Percentiles rank a stretch among this genome's conserved stretches.
phyloP scores from a whole-genome alignment of 2,113 vertebrate genomes.

The Herpetotheres cachinnans region DNA sequence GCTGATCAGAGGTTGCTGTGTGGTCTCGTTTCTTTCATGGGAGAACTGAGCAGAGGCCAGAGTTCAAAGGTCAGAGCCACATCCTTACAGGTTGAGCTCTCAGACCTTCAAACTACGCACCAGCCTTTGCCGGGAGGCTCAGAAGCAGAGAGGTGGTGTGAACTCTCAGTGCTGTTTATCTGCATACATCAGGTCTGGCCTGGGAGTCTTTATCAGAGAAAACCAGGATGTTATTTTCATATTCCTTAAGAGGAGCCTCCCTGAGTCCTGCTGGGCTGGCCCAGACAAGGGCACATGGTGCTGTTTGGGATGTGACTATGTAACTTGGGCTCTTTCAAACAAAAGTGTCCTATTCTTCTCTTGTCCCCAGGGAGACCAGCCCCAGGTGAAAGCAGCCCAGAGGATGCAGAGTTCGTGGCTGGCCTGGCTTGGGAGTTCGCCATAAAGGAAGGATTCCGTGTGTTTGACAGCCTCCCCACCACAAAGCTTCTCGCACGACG shows the following conservation, averaged over 20 bases:
- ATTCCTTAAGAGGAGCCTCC: background rate
- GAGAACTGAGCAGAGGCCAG: background rate
- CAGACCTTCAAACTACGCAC: background rate
- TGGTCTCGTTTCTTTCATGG: background rate
- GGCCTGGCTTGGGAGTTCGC: constrained; percentile 84
- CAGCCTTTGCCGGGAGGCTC: background rate
- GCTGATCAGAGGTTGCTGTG: background rate
- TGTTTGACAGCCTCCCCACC: constrained; percentile 72
- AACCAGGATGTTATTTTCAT: background rate
- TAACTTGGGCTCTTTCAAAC: background rate
- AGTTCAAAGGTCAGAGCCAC: background rate
- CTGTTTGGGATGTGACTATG: background rate
- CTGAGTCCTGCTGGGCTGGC: background rate
- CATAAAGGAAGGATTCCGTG: constrained; percentile 82
- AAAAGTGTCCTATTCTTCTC: background rate
- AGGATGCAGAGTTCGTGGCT: constrained; percentile 66
- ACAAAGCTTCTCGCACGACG: background rate
- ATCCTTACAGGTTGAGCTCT: constrained; percentile 59
- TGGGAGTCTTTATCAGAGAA: background rate
- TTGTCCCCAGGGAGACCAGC: constrained; percentile 63
- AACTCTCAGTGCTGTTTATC: background rate
- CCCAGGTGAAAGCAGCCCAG: background rate
- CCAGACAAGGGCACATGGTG: background rate
- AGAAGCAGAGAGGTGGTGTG: background rate
- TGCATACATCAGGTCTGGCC: background rate